Evolutionary conservation across 1,140 invertebrate genomes (phyloP).

Genomic region (Drosophila parabipectinata): DNA sequence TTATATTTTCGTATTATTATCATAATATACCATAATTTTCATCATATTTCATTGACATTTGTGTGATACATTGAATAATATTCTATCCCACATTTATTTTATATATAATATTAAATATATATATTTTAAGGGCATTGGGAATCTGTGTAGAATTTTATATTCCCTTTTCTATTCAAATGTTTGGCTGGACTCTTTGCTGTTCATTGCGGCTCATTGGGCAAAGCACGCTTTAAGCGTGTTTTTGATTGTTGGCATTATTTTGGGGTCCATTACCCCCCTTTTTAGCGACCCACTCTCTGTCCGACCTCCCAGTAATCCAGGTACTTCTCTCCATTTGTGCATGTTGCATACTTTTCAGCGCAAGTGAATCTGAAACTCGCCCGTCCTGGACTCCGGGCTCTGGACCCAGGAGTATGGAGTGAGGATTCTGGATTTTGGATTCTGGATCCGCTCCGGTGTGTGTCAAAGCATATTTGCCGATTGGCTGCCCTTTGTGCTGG

Average conservation of each 20-base stretch:
- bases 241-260: slow-evolving; percentile 51
- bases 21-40: too few relatives aligned
- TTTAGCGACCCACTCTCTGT: not conserved
- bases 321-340: not conserved
- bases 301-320: not conserved
- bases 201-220: slow-evolving; percentile 44
- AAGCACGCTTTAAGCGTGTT: slow-evolving; percentile 46
- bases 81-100: too few relatives aligned
- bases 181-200: slow-evolving; percentile 26
- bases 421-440: not conserved
- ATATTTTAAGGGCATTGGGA: too few relatives aligned
- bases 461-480: slow-evolving; percentile 61
- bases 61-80: too few relatives aligned
- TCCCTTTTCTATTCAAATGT: not conserved
- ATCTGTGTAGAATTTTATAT: too few relatives aligned
- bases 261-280: not conserved
- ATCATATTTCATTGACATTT: too few relatives aligned
- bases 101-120: too few relatives aligned
- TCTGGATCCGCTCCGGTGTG: slow-evolving; percentile 19
- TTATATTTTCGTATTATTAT: too few relatives aligned
- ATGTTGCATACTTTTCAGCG: slow-evolving; percentile 30
- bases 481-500: slow-evolving; percentile 44
- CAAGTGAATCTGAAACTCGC: slow-evolving; percentile 48
- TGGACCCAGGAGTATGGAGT: slow-evolving; percentile 5
- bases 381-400: slow-evolving; percentile 12